Percentiles rank a stretch among this genome's conserved stretches.
Conservation (phyloP, 2,113 vertebrate genomes). For the Xenotilapia flavipinnis region DNA sequence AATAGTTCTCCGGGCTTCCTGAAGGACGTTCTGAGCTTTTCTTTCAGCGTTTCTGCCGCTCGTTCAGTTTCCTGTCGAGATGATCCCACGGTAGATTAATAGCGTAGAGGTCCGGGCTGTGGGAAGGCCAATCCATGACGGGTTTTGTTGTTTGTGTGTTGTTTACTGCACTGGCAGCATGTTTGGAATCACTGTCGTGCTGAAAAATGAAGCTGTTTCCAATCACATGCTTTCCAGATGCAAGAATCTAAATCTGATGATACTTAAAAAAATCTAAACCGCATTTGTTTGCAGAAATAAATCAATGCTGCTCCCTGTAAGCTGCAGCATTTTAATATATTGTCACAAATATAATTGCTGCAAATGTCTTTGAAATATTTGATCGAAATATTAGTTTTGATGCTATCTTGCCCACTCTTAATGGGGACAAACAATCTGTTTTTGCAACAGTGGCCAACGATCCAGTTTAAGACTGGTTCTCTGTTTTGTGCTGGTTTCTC, state of each 20-base stretch:
- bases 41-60: not conserved
- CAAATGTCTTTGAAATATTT: not conserved
- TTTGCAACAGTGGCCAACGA: not conserved
- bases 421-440: not conserved
- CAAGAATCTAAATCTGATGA: not conserved
- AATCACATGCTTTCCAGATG: not conserved
- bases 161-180: not conserved
- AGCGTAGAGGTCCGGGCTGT: not conserved
- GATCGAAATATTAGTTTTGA: not conserved
- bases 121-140: accelerated
- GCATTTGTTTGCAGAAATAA: not conserved
- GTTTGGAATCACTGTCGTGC: not conserved
- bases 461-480: not conserved
- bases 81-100: not conserved
- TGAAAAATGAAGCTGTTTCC: not conserved
- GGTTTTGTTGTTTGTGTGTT: not conserved
- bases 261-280: not conserved
- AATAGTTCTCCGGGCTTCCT: not conserved
- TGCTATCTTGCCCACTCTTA: not conserved
- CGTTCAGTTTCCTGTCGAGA: not conserved
- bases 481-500: not conserved
- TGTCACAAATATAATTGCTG: not conserved
- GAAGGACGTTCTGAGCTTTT: not conserved
- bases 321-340: not conserved
- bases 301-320: not conserved